Evolutionary conservation across 2,797 vertebrate species (phyloP).

Genomic region (Lophius americanus): DNA sequence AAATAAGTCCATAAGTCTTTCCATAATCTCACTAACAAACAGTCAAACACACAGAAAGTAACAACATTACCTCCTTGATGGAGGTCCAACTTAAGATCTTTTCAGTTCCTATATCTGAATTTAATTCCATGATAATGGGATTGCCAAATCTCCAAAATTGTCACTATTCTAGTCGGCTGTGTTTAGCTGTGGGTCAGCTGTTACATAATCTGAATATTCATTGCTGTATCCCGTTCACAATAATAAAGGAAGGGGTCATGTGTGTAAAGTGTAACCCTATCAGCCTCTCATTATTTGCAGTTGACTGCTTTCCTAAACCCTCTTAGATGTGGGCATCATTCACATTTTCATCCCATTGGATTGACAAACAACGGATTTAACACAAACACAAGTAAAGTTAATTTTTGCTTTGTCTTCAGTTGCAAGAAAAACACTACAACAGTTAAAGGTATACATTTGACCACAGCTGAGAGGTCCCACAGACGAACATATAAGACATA

Average conservation of each 20-base stretch:
- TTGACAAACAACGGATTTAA: conserved; percentile 45
- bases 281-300: conserved; percentile 76
- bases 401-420: conserved; percentile 54
- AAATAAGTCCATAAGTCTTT: no score
- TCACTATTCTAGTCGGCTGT: no score
- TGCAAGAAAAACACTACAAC: conserved; percentile 33
- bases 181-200: no score
- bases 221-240: conserved; percentile 29
- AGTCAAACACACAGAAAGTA: no score
- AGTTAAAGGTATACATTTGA: conserved; percentile 58
- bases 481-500: conserved; percentile 45
- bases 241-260: conserved; percentile 44
- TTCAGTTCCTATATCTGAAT: no score
- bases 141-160: no score
- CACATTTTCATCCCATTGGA: conserved; percentile 64
- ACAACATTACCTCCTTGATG: no score
- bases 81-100: no score
- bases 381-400: conserved; percentile 37
- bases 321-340: conserved; percentile 72
- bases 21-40: no score
- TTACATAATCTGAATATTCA: conserved; percentile 26
- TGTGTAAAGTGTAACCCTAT: conserved; percentile 52
- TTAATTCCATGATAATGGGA: no score
- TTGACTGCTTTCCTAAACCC: conserved; percentile 74
- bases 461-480: conserved; percentile 36